Evolutionary conservation across 2,113 vertebrate species (phyloP).

Genomic region (Esox niger): DNA sequence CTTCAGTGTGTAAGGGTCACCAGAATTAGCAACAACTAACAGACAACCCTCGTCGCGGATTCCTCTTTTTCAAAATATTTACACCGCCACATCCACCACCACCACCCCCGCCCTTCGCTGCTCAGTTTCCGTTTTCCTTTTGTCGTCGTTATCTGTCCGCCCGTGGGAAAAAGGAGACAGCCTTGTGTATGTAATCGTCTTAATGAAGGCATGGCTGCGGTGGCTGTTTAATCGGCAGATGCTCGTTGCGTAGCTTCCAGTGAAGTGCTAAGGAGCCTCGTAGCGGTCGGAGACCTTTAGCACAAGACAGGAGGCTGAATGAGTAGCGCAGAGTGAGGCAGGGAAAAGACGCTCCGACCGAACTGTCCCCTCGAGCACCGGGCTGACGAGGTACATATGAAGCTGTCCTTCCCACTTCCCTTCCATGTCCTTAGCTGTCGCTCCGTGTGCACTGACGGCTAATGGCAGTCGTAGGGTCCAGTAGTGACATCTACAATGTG

Average conservation of each 20-base stretch:
- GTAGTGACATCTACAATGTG: slow-evolving; percentile 43
- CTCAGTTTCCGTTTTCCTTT: slow-evolving; percentile 20
- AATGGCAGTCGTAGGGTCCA: slow-evolving; percentile 19
- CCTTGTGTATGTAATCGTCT: slow-evolving; percentile 67
- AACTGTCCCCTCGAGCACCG: slow-evolving; percentile 38
- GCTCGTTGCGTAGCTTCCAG: slow-evolving; percentile 62
- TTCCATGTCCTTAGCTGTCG: slow-evolving; percentile 59
- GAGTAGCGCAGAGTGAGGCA: slow-evolving; percentile 58
- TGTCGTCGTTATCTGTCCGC: slow-evolving; percentile 59
- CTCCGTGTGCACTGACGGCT: slow-evolving; percentile 43
- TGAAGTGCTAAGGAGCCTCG: slow-evolving; percentile 66
- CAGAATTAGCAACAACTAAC: slow-evolving; percentile 47
- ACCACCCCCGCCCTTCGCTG: neutral
- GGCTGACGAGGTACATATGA: slow-evolving; percentile 67
- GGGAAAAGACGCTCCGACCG: slow-evolving; percentile 63
- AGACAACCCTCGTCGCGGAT: slow-evolving; percentile 42
- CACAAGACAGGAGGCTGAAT: slow-evolving; percentile 68
- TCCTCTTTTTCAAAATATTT: slow-evolving; percentile 11
- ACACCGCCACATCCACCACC: neutral
- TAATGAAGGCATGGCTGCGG: slow-evolving; percentile 65
- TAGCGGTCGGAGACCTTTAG: slow-evolving; percentile 76
- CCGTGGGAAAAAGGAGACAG: slow-evolving; percentile 58
- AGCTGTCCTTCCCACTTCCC: slow-evolving; percentile 65
- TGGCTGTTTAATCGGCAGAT: slow-evolving; percentile 64
- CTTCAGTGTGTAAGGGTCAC: slow-evolving; percentile 35